These are phyloP conservation scores for Poecilobothrus nobilitatus DNA, from an alignment of 2,888 invertebrate genomes.

Conservation along the genomic window DNA sequence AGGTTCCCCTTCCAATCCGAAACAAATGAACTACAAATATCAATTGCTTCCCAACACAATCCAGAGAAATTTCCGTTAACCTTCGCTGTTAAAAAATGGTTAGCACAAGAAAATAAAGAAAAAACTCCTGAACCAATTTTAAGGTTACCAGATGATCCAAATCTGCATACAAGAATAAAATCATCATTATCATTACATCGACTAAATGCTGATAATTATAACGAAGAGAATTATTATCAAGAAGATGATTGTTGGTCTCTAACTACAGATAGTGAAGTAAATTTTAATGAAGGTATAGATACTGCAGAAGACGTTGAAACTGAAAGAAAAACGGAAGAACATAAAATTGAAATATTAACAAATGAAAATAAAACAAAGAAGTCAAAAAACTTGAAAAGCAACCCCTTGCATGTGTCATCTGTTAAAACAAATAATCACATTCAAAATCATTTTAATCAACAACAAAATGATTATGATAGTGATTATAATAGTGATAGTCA, in stretches of 20 bases:
- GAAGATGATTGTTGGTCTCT: conserved; percentile 18
- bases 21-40: neutral
- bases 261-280: conserved; percentile 24
- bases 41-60: neutral
- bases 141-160: conserved; percentile 22
- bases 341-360: conserved; percentile 17
- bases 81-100: conserved; percentile 53
- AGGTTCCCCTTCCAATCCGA: neutral
- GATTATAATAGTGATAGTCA: conserved; percentile 22
- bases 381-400: conserved; percentile 50
- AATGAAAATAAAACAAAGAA: neutral
- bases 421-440: conserved; percentile 31
- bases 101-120: conserved; percentile 39
- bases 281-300: conserved; percentile 23
- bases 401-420: conserved; percentile 50
- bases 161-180: conserved; percentile 15
- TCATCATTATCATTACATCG: conserved; percentile 13
- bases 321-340: conserved; percentile 29
- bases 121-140: conserved; percentile 35
- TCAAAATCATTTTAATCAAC: conserved; percentile 4
- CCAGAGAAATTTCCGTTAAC: conserved; percentile 46
- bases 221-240: conserved; percentile 13
- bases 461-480: conserved; percentile 17
- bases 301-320: conserved; percentile 28
- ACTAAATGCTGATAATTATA: conserved; percentile 11